phyloP scores from a whole-genome alignment of 2,113 vertebrate species.

The Campylorhamphus procurvoides region DNA sequence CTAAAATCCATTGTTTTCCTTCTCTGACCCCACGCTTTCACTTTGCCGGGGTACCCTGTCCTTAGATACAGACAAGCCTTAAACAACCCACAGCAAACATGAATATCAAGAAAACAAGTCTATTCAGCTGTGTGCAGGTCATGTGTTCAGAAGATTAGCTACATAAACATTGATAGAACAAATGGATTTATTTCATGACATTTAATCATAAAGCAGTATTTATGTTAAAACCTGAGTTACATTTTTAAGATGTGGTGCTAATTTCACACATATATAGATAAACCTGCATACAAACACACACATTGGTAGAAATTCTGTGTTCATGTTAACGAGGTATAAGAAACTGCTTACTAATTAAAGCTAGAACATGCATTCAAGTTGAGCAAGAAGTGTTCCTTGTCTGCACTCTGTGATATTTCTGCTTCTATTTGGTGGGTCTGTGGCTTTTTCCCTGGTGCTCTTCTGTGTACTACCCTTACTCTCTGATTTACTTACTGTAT shows the following conservation, averaged over 20 bases:
- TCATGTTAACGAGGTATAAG: neutral
- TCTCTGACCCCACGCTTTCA: rapidly evolving
- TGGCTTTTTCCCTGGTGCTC: neutral
- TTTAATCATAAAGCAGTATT: neutral
- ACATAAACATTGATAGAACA: neutral
- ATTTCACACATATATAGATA: neutral
- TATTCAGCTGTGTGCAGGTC: neutral
- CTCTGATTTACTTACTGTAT: neutral
- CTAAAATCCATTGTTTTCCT: neutral
- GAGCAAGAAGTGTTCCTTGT: neutral
- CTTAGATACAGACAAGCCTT: neutral
- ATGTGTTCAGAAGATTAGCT: neutral
- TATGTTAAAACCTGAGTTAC: neutral
- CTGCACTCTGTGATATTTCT: neutral
- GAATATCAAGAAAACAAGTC: neutral
- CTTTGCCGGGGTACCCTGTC: neutral
- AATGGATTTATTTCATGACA: neutral
- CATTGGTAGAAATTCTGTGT: neutral
- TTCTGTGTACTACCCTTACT: neutral
- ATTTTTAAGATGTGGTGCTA: neutral
- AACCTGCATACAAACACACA: neutral
- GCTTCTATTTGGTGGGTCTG: neutral
- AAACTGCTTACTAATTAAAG: neutral
- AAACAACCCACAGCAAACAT: neutral
- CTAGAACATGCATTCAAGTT: neutral